Conservation (phyloP, 2,113 vertebrate species). For the Dipodomys spectabilis region DNA sequence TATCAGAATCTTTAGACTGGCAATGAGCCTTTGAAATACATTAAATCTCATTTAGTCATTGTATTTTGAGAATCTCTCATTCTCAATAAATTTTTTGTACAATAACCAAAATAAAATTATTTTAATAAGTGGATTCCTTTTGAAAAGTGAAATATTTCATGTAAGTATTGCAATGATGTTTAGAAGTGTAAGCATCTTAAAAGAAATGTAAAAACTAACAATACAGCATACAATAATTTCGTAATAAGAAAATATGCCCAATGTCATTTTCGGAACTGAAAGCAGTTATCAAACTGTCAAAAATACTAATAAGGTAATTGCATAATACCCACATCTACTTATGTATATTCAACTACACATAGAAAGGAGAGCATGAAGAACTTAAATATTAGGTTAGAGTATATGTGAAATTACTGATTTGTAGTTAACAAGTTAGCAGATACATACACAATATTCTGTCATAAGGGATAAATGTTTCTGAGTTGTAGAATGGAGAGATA, state of each 20-base stretch:
- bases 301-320: not conserved
- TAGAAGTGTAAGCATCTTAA: not conserved
- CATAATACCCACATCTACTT: not conserved
- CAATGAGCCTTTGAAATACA: not conserved
- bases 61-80: not conserved
- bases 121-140: slow-evolving; percentile 26
- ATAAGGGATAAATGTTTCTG: not conserved
- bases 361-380: not conserved
- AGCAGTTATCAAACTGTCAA: not conserved
- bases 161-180: not conserved
- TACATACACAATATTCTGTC: not conserved
- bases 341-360: not conserved
- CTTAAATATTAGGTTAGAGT: slow-evolving; percentile 4
- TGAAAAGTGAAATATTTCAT: slow-evolving; percentile 6
- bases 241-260: not conserved
- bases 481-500: not conserved
- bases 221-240: not conserved
- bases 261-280: slow-evolving; percentile 26
- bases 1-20: slow-evolving; percentile 13
- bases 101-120: slow-evolving; percentile 35
- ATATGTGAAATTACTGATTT: not conserved
- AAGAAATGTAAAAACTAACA: not conserved
- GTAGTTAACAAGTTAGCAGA: not conserved
- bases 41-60: not conserved
- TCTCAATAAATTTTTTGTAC: slow-evolving; percentile 36